These are phyloP conservation scores for Sigmodon hispidus DNA, from an alignment of 2,113 vertebrate species.

Conservation along the genomic window DNA sequence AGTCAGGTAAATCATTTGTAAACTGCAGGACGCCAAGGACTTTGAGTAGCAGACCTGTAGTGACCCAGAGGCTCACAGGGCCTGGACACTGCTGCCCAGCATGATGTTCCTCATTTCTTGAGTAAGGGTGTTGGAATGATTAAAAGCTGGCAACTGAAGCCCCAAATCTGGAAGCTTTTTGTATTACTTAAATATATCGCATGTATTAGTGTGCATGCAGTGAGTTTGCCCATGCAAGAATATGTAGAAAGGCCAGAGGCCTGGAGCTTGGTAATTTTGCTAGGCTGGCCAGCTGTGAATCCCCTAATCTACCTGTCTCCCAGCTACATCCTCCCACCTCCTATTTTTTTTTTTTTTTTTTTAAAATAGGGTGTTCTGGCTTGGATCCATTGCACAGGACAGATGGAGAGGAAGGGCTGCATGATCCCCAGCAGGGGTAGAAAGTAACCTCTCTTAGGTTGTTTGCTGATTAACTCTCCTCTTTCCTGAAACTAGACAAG, in stretches of 20 bases:
- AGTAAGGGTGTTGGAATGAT: neutral
- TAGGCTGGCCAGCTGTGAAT: neutral
- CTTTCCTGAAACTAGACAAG: slow-evolving; percentile 62
- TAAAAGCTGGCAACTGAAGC: neutral
- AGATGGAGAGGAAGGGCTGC: neutral
- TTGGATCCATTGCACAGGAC: neutral
- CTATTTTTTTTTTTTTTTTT: neutral
- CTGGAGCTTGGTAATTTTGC: neutral
- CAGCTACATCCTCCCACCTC: neutral
- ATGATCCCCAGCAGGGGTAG: neutral
- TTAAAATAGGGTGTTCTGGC: neutral
- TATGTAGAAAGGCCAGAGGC: neutral
- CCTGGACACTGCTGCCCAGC: neutral
- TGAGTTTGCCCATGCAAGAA: neutral
- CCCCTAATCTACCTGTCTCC: neutral
- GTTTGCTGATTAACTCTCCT: slow-evolving; percentile 63
- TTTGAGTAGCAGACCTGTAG: neutral
- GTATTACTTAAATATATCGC: neutral
- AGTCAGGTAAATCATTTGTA: slow-evolving; percentile 47
- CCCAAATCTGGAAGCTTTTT: neutral
- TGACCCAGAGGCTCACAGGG: neutral
- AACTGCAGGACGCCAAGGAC: neutral
- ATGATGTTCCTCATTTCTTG: neutral
- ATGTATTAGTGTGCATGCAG: neutral
- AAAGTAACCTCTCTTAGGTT: neutral